These are phyloP conservation scores for Aplochiton taeniatus DNA, from an alignment of 2,797 vertebrate species.

Conservation along the genomic window DNA sequence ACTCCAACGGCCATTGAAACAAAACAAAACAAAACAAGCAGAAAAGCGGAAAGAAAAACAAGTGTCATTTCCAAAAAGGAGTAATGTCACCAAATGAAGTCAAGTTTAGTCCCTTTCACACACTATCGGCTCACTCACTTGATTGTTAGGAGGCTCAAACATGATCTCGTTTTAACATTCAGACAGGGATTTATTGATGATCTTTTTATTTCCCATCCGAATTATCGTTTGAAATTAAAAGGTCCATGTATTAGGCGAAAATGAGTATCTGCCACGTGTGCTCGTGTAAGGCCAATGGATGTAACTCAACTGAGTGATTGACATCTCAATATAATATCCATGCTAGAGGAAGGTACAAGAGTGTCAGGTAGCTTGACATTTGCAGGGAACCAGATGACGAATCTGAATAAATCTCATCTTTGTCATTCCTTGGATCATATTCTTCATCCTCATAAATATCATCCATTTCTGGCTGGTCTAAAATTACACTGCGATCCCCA, in stretches of 20 bases:
- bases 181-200: no score
- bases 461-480: slow-evolving; percentile 65
- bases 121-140: no score
- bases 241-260: no score
- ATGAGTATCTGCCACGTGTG: no score
- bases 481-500: slow-evolving; percentile 57
- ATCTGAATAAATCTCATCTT: slow-evolving; percentile 45
- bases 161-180: no score
- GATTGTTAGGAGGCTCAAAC: not conserved
- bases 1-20: slow-evolving; percentile 63
- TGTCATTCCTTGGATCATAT: slow-evolving; percentile 59
- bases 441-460: slow-evolving; percentile 75
- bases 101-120: slow-evolving; percentile 20
- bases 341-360: slow-evolving; percentile 39
- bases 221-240: no score
- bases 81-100: slow-evolving; percentile 20
- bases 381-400: slow-evolving; percentile 40
- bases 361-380: slow-evolving; percentile 5
- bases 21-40: slow-evolving; percentile 59
- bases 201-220: no score
- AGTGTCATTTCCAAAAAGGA: slow-evolving; percentile 24
- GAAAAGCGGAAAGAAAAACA: slow-evolving; percentile 30
- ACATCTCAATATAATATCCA: slow-evolving; percentile 51
- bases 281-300: no score
- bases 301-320: no score